phyloP scores from a whole-genome alignment of 2,888 invertebrate species.

The Atherix ibis region DNA sequence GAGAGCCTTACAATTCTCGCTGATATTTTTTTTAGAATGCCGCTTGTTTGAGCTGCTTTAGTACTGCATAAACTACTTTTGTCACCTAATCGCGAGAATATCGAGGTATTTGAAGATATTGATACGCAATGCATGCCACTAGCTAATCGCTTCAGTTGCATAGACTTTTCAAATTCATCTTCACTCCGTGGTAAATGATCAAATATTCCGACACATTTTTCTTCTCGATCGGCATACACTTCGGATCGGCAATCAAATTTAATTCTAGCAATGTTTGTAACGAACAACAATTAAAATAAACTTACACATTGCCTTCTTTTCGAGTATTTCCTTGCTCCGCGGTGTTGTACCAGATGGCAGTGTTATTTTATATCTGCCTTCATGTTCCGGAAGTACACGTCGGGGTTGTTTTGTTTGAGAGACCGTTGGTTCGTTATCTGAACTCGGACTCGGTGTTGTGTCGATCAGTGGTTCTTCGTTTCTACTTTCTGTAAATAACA shows the following conservation, averaged over 20 bases:
- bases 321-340: slow-evolving; percentile 34
- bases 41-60: slow-evolving; percentile 6
- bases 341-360: slow-evolving; percentile 37
- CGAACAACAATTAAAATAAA: too few relatives aligned
- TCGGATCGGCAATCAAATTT: too few relatives aligned
- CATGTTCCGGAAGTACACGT: slow-evolving; percentile 36
- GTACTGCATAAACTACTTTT: too few relatives aligned
- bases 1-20: too few relatives aligned
- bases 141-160: slow-evolving; percentile 16
- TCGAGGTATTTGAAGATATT: slow-evolving; percentile 17
- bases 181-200: slow-evolving; percentile 18
- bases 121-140: slow-evolving; percentile 17
- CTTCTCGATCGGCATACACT: slow-evolving; percentile 28
- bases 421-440: too few relatives aligned
- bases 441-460: too few relatives aligned
- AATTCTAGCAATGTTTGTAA: too few relatives aligned
- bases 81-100: slow-evolving; percentile 30
- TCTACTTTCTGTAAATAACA: too few relatives aligned
- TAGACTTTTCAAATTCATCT: neutral
- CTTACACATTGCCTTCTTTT: slow-evolving; percentile 28
- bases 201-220: slow-evolving; percentile 21
- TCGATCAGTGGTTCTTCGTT: too few relatives aligned
- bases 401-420: slow-evolving; percentile 21
- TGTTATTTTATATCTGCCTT: slow-evolving; percentile 39
- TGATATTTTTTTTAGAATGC: slow-evolving; percentile 28